Base-by-base conservation (phyloP, 2,797 vertebrate species). In the Xenops minutus region DNA sequence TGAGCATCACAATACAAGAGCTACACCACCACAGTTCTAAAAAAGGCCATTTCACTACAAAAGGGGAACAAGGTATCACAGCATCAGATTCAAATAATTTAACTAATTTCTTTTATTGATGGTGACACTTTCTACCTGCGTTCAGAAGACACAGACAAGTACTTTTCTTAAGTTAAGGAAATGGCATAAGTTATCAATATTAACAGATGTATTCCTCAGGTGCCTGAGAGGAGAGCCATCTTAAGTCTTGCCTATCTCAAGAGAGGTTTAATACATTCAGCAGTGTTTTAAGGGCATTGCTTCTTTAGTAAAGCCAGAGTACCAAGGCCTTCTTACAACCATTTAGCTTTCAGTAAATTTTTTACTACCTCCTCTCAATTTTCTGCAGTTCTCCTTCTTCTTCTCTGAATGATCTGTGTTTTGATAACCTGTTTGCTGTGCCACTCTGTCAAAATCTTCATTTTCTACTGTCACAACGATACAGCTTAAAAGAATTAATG, bases 141-240 rank as follows among this genome's bases (percentile, higher is more conserved):
- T 54, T 48, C 26, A 32, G 43, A 39, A 73, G 36, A n/a, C 61
- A 64, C 19, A 76, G 14, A 36, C 16, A 76, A 29, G 4, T 36
- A 64, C 24, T 63, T 49, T 52, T 20, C 58, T 68, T 36, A 27
- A 34, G 14, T 15, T 66, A 67, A 68, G 39, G 27, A 71, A 90
- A 92, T 24, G 8, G 6, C 29, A 52, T 20, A 74, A 69, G 9
- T 24, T 80, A 41, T 32, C 19, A 44, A 49, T 30, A 49, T 4
- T 5, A 56, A 7, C 0, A 0, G 6, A 59, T 1, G 3, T 37
- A 49, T n/a, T 85, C 27, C 43, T 44, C 13, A 44, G 66, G 37
- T 9, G 22, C 13, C 21, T 67, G 22, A 54, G 30, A 79, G 3
- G 6, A 66, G 2, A 49, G 23, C 14, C 64, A 43, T 36, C 16